Percentiles rank a stretch among this genome's conserved stretches.
Evolutionary conservation across 2,888 invertebrate species (phyloP).

Genomic region (Aleiodes alternator): DNA sequence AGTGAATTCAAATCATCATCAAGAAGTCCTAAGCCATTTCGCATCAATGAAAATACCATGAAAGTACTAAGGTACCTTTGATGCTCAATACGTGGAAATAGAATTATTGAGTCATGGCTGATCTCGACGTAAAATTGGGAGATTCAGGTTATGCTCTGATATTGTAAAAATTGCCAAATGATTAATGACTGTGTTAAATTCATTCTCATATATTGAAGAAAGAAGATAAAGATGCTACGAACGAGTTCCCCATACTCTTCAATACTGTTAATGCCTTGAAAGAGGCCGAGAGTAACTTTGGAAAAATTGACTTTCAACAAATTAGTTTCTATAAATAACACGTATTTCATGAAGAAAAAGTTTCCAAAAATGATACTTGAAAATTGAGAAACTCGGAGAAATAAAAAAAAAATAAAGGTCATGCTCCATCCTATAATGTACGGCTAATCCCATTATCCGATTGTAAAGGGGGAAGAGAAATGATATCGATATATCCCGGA

Average conservation of each 20-base stretch:
- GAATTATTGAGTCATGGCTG: slow-evolving; percentile 74
- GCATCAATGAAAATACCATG: slow-evolving; percentile 73
- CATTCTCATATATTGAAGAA: not conserved
- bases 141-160: slow-evolving; percentile 80
- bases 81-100: slow-evolving; percentile 80
- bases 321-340: slow-evolving; percentile 20
- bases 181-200: not conserved
- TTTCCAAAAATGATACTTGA: no score
- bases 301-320: slow-evolving; percentile 53
- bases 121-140: slow-evolving; percentile 79
- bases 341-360: no score
- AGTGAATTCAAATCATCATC: slow-evolving; percentile 2
- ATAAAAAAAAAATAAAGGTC: no score
- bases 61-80: slow-evolving; percentile 79
- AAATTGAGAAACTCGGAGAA: no score
- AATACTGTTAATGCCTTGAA: slow-evolving; percentile 79
- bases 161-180: no score
- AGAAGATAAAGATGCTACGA: slow-evolving; percentile 73
- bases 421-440: no score
- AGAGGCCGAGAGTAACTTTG: slow-evolving; percentile 70
- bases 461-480: no score
- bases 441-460: no score
- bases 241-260: slow-evolving; percentile 86
- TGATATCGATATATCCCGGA: no score
- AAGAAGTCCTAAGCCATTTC: slow-evolving; percentile 77